Evolutionary conservation across 2,797 vertebrate species (phyloP), one percentile per base, ranked within the genome.

Genomic region (Peromyscus eremicus): DNA sequence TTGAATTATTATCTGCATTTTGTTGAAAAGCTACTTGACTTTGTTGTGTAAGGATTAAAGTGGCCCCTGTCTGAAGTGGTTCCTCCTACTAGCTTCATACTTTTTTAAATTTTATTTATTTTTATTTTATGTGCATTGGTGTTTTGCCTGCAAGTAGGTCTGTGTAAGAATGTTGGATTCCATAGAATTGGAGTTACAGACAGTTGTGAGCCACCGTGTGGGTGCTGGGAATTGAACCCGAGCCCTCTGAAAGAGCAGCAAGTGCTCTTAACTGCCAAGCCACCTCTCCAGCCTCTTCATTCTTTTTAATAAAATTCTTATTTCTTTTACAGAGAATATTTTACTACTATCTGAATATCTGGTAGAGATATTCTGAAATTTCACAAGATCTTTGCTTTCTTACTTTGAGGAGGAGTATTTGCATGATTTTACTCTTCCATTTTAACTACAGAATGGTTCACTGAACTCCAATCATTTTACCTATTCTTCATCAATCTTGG

Each of bases 371-470:
- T 46, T 92, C 43, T 60, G 43, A 96, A 80, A 87, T 40, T 34
- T n/a, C 29, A n/a, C 43, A 57, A 3, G 89, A 32, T 60, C 64
- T 85, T 81, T 17, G 37, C 17, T 68, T 49, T 75, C 43, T 64
- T 66, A 52, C 73, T 55, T 92, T 90, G 32, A n/a, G 81, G 32
- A n/a, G 81, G 64, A 89, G 4, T 19, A 29, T 52, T 37, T 89
- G 19, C 32, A 1, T n/a, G 37, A 71, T 77, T 88, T 49, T 1
- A 84, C 43, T 8, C 19, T 76, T 86, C 62, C 40, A 32, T 70
- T 96, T 92, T 64, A 68, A 91, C 52, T 91, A 79, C 89, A 52
- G 49, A 89, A 91, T 2, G 37, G 62, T 27, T 86, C 57, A 34
- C 32, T 64, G 55, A 94, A 73, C 66, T 62, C 32, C 46, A 60